phyloP scores from a whole-genome alignment of 2,113 vertebrate species.

The Tragelaphus strepsiceros region DNA sequence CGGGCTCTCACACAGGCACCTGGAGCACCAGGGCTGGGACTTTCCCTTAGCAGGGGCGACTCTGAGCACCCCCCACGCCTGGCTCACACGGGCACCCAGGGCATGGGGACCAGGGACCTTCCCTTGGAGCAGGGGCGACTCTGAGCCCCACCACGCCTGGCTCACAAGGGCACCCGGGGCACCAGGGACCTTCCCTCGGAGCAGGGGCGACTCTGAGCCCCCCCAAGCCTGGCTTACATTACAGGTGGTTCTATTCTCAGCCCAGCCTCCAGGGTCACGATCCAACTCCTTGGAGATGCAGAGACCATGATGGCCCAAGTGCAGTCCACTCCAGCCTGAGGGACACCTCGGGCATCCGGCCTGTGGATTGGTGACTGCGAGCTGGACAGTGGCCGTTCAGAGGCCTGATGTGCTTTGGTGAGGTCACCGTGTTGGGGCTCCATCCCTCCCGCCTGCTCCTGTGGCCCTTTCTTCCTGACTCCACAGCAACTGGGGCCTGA shows the following conservation, averaged over 20 bases:
- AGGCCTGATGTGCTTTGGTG: fast-evolving
- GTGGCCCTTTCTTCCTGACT: background rate
- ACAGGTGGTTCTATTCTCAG: background rate
- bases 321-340: background rate
- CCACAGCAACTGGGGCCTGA: background rate
- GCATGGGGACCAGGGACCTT: background rate
- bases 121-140: no score
- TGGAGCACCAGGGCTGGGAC: background rate
- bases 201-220: background rate
- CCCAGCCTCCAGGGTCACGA: background rate
- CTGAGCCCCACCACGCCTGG: background rate
- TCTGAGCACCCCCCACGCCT: no score
- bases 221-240: no score
- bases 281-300: fast-evolving
- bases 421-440: background rate
- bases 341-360: background rate
- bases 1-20: background rate
- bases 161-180: background rate
- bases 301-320: background rate
- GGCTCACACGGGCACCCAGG: background rate
- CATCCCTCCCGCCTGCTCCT: background rate
- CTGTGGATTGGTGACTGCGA: background rate
- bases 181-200: background rate
- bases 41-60: background rate
- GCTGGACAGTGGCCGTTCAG: background rate